These are phyloP conservation scores for Crocallis elinguaria DNA, from an alignment of 2,888 invertebrate species.

Conservation along the genomic window DNA sequence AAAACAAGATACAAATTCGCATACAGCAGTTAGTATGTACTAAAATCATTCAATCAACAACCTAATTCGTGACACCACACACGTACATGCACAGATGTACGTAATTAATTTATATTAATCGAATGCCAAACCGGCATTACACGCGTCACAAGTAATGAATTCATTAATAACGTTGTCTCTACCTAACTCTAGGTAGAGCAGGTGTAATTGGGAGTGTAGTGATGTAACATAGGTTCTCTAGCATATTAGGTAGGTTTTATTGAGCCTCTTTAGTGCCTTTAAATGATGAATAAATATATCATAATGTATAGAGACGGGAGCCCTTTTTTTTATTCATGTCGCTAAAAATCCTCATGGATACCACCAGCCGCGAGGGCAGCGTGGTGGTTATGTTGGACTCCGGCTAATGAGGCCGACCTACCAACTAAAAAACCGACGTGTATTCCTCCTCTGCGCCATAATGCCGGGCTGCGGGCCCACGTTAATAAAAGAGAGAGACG, in stretches of 20 bases:
- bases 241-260: background rate
- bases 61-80: conserved; percentile 36
- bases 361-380: no score
- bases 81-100: conserved; percentile 26
- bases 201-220: background rate
- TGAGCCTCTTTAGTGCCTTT: no score
- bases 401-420: no score
- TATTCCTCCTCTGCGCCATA: no score
- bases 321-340: no score
- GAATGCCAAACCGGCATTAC: conserved; percentile 50
- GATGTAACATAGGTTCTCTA: background rate
- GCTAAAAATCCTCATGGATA: no score
- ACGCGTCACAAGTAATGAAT: conserved; percentile 56
- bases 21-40: background rate
- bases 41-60: conserved; percentile 36
- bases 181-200: background rate
- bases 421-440: no score
- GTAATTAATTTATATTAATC: conserved; percentile 55
- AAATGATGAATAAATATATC: no score
- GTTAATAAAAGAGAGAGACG: no score
- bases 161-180: conserved; percentile 52
- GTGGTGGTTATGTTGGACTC: no score
- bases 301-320: no score
- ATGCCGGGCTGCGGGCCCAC: no score
- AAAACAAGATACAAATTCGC: background rate